Percentiles rank a stretch among this genome's conserved stretches.
Evolutionary conservation across 2,113 vertebrate genomes (phyloP).

Genomic region (Cairina moschata): DNA sequence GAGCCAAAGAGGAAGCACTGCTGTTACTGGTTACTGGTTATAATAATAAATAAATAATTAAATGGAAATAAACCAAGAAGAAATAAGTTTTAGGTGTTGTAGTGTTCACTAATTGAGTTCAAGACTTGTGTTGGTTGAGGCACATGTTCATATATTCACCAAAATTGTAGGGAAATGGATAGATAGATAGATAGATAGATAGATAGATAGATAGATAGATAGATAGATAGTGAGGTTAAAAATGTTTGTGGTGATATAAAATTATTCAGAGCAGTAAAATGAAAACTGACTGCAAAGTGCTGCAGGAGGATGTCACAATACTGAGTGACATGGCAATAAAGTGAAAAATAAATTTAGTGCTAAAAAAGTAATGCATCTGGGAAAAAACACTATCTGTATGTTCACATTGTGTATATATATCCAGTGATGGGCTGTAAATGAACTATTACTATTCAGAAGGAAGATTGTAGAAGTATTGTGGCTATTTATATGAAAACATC

Average conservation of each 20-base stretch:
- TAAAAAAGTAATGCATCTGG: neutral
- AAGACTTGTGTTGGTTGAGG: neutral
- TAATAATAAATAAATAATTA: neutral
- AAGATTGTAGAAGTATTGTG: neutral
- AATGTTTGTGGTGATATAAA: neutral
- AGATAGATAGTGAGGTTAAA: neutral
- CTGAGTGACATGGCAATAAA: neutral
- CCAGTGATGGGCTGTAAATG: neutral
- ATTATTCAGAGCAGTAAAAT: neutral
- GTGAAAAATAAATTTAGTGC: neutral
- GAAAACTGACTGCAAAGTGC: neutral
- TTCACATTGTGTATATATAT: neutral
- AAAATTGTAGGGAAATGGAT: neutral
- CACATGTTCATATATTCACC: neutral
- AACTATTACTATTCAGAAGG: neutral
- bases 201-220: neutral
- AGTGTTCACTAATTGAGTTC: neutral
- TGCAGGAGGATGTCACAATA: neutral
- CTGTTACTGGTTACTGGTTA: neutral
- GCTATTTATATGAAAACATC: neutral
- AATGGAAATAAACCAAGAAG: neutral
- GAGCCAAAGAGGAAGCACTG: neutral
- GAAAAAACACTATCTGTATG: neutral
- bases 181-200: neutral
- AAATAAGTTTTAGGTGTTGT: neutral